Evolutionary conservation across 1,140 invertebrate genomes (phyloP), one percentile per base, ranked within the genome.

Genomic region (Acromyrmex echinatior): DNA sequence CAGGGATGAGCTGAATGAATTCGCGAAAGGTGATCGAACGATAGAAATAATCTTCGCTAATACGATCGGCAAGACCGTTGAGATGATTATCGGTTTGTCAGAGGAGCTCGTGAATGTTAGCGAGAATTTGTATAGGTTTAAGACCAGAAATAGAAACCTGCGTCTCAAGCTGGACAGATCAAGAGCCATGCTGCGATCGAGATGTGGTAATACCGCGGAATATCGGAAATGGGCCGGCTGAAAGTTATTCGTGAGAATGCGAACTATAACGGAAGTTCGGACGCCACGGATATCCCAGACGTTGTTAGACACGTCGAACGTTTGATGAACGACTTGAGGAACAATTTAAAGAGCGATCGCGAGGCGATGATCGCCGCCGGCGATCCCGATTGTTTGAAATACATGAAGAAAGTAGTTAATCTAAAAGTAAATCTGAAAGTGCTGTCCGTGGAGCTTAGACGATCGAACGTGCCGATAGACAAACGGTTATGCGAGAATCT

Each of bases 271-370:
- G 45, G 58, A 5, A 49, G 12, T 31, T 25, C 12, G 4, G n/a
- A 62, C 49, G 49, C 70, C 10, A 14, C 18, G 21, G 35, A 58
- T 21, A 45, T 53, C 10, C 39, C 63, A 0, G 10, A 63, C 14
- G 84, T 65, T n/a, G 49, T 91, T 0, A 60, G 9, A 0, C 84
- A 70, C 31, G 58, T 89, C 6, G 82, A 91, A n/a, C 56, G 16
- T 12, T 28, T 90, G 68, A 84, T 87, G 31, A 79, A 68, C 35
- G 79, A 91, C 12, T 63, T 92, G 81, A 79, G 3, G 25, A 70
- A 73, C 31, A 92, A 89, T 18, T 25, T 92, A 58, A 89, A 49
- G 9, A 91, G 87, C 73, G 91, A 92, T 45, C 78, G 68, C 31
- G 63, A 89, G 14, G 90, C 90, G 5, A 62, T 92, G 16, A 63